These are phyloP conservation scores for Podilymbus podiceps DNA, from an alignment of 2,113 vertebrate genomes.

Conservation along the genomic window DNA sequence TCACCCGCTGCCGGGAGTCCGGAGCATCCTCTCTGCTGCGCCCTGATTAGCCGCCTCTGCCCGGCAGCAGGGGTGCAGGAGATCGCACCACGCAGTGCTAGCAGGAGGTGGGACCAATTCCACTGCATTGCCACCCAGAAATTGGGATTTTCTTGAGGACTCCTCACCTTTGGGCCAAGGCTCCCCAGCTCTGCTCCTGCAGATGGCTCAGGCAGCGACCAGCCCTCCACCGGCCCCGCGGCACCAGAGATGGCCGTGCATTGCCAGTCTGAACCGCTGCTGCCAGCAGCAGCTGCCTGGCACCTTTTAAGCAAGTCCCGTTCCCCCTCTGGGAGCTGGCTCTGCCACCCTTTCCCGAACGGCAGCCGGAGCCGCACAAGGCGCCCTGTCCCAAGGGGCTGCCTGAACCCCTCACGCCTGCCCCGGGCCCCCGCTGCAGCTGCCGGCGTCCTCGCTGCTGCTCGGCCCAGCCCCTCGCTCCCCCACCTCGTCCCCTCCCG, in stretches of 20 bases:
- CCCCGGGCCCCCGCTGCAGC: accelerated
- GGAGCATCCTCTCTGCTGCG: background rate
- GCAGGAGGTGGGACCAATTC: background rate
- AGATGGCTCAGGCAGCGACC: slow-evolving; percentile 4
- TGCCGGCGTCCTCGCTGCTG: background rate
- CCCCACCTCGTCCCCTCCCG: no score
- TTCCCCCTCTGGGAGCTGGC: slow-evolving; percentile 23
- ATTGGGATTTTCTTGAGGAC: background rate
- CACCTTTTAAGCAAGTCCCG: background rate
- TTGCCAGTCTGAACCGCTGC: background rate
- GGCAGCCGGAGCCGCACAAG: background rate
- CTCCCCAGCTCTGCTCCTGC: background rate
- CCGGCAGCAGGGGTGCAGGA: background rate
- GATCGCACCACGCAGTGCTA: background rate
- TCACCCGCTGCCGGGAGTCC: background rate
- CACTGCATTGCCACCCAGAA: background rate
- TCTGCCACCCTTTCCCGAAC: background rate
- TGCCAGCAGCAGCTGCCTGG: slow-evolving; percentile 39
- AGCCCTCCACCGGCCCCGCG: accelerated
- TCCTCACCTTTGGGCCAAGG: background rate
- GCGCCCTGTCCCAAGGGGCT: background rate
- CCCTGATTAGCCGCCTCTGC: background rate
- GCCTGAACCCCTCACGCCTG: background rate
- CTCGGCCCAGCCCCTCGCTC: accelerated
- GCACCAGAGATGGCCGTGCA: accelerated